Conservation (phyloP, 2,888 invertebrate genomes). For the Theretra japonica region DNA sequence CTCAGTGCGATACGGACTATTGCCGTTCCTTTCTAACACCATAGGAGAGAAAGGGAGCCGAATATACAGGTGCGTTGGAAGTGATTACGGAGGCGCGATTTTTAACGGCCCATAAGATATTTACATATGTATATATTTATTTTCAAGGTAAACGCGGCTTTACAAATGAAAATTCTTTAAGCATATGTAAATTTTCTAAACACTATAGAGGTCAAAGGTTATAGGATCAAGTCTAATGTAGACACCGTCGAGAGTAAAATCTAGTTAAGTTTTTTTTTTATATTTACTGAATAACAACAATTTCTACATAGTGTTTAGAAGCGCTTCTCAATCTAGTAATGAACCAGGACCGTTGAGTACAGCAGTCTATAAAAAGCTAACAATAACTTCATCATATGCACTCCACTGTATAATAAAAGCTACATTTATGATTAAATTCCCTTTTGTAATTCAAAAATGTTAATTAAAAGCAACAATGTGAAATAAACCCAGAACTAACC, state of each 20-base stretch:
- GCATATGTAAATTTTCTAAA: background rate
- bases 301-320: too few species aligned
- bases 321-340: too few species aligned
- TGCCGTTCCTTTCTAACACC: conserved; percentile 48
- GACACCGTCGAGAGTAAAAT: too few species aligned
- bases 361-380: too few species aligned
- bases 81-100: conserved; percentile 67
- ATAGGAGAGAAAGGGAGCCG: conserved; percentile 46
- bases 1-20: conserved; percentile 46
- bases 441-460: conserved; percentile 28
- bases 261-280: too few species aligned
- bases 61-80: conserved; percentile 58
- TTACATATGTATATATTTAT: background rate
- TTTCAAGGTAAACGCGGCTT: conserved; percentile 13
- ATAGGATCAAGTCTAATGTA: too few species aligned
- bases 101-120: conserved; percentile 56
- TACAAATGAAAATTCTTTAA: background rate
- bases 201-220: too few species aligned
- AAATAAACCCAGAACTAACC: conserved; percentile 47
- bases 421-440: background rate
- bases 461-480: conserved; percentile 40
- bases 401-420: background rate
- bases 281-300: too few species aligned
- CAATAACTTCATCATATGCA: background rate
- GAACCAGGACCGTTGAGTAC: too few species aligned